Evolutionary conservation across 2,113 vertebrate species (phyloP).

Genomic region (Pterocles gutturalis): DNA sequence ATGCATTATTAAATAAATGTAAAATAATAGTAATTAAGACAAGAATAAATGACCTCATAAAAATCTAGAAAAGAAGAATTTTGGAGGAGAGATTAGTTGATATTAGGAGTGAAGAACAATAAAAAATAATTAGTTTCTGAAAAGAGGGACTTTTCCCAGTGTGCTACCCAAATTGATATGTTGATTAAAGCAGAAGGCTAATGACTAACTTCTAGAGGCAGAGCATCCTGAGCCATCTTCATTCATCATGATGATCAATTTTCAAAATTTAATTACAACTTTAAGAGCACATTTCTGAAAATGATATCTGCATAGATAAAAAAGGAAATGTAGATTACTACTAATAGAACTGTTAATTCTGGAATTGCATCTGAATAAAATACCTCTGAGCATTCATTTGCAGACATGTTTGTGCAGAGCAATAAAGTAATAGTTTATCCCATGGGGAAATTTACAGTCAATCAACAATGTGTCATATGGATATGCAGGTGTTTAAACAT

Average conservation of each 20-base stretch:
- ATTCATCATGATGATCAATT: not conserved
- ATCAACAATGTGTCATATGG: not conserved
- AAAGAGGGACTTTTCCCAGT: not conserved
- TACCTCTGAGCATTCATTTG: not conserved
- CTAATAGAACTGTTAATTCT: not conserved
- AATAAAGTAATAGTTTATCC: not conserved
- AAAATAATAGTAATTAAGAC: not conserved
- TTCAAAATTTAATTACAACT: not conserved
- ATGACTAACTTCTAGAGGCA: not conserved
- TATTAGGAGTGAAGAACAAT: not conserved
- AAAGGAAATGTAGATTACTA: not conserved
- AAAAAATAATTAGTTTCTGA: not conserved
- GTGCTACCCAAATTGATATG: not conserved
- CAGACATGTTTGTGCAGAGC: not conserved
- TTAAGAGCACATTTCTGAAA: not conserved
- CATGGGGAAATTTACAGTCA: not conserved
- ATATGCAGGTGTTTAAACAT: conserved; percentile 1
- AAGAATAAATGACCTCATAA: not conserved
- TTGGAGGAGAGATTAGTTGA: not conserved
- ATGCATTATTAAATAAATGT: not conserved
- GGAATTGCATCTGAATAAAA: not conserved
- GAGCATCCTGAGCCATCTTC: not conserved
- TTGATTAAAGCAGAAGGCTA: not conserved
- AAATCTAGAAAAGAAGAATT: not conserved
- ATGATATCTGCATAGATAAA: not conserved